Conservation (phyloP, 2,113 vertebrate genomes). For the Paraplagusia blochii region DNA sequence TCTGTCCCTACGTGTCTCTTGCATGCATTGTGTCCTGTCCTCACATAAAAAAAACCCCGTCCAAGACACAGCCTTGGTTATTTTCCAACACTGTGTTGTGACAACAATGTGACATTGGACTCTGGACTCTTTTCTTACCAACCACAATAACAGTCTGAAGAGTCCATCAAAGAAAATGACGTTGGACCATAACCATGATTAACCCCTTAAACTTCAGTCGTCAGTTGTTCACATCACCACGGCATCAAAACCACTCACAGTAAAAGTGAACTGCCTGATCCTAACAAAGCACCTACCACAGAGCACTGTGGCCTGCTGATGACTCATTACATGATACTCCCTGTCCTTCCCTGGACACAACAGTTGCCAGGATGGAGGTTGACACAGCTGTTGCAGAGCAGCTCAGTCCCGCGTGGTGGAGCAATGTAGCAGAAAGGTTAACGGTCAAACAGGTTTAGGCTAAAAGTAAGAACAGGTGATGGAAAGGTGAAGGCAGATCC, state of each 20-base stretch:
- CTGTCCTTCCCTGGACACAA: slow-evolving; percentile 67
- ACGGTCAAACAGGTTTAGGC: slow-evolving; percentile 70
- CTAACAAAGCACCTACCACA: slow-evolving; percentile 13
- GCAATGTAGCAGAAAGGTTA: slow-evolving; percentile 70
- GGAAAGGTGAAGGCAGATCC: slow-evolving; percentile 53
- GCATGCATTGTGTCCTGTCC: too few relatives aligned
- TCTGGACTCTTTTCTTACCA: too few relatives aligned
- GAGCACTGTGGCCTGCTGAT: slow-evolving; percentile 40
- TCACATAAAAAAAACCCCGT: too few relatives aligned
- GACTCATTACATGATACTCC: slow-evolving; percentile 59
- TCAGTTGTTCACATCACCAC: too few relatives aligned
- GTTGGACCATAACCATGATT: too few relatives aligned
- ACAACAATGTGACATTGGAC: too few relatives aligned
- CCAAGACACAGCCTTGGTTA: too few relatives aligned
- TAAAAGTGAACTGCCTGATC: slow-evolving; percentile 12
- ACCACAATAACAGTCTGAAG: neutral
- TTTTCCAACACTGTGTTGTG: too few relatives aligned
- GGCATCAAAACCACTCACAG: neutral
- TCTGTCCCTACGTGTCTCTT: too few relatives aligned
- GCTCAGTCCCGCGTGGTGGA: slow-evolving; percentile 56
- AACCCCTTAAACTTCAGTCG: too few relatives aligned
- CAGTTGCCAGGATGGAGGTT: slow-evolving; percentile 76
- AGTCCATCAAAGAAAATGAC: neutral
- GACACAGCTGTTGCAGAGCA: slow-evolving; percentile 75
- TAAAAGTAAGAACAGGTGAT: slow-evolving; percentile 76